Evolutionary conservation across 1,140 invertebrate genomes (phyloP).

Genomic region (Phortica variegata): DNA sequence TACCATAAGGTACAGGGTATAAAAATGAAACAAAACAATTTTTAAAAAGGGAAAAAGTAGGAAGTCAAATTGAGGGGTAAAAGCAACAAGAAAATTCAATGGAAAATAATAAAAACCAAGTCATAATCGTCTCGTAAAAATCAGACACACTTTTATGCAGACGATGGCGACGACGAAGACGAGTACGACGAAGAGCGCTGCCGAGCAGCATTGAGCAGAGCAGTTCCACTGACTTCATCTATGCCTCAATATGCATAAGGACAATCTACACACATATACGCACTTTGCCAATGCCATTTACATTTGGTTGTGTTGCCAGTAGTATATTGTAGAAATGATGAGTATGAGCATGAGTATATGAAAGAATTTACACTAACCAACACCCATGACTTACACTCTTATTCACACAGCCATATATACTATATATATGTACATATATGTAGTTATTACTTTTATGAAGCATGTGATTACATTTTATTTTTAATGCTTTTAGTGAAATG

Average conservation of each 20-base stretch:
- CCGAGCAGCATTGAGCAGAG: too few species aligned
- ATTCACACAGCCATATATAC: conserved; percentile 19
- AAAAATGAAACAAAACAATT: background rate
- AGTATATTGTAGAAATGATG: too few species aligned
- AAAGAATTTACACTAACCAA: too few species aligned
- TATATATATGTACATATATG: conserved; percentile 24
- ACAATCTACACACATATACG: too few species aligned
- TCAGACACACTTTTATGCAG: conserved; percentile 46
- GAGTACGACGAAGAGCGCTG: background rate
- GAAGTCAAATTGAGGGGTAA: background rate
- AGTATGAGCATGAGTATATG: too few species aligned
- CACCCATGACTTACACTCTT: conserved; percentile 13
- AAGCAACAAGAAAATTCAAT: conserved; percentile 22
- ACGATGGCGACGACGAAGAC: conserved; percentile 32
- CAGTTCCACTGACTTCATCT: too few species aligned
- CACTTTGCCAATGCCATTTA: too few species aligned
- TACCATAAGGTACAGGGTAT: too few species aligned
- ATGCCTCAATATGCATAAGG: too few species aligned
- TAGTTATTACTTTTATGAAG: conserved; percentile 54
- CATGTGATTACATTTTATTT: conserved; percentile 55
- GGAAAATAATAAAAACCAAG: conserved; percentile 52
- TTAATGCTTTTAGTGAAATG: conserved; percentile 55
- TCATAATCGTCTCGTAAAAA: conserved; percentile 53
- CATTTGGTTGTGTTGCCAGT: too few species aligned
- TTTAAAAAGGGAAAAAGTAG: background rate